These are phyloP conservation scores for Drosophila putrida DNA, from an alignment of 2,888 invertebrate genomes.

Conservation along the genomic window DNA sequence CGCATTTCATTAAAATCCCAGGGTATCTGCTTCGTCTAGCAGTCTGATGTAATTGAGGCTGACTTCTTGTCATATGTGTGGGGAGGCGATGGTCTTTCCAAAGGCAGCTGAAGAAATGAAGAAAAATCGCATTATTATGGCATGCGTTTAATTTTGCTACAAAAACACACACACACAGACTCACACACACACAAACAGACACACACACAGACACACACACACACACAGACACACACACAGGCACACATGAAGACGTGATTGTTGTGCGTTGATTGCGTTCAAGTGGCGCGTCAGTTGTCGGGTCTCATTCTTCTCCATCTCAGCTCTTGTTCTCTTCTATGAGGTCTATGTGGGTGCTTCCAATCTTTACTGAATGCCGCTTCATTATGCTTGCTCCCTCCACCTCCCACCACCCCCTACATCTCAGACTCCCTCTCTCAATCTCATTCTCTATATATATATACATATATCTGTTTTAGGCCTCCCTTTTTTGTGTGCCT, in stretches of 20 bases:
- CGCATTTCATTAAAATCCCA: neutral
- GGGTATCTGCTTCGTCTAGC: slow-evolving; percentile 12
- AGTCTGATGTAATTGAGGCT: neutral
- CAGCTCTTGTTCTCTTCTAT: neutral
- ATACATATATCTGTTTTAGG: neutral
- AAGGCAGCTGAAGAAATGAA: slow-evolving; percentile 48
- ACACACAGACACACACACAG: slow-evolving; percentile 10
- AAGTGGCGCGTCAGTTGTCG: slow-evolving; percentile 47
- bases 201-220: slow-evolving; percentile 7
- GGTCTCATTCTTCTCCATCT: neutral
- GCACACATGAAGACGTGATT: slow-evolving; percentile 43
- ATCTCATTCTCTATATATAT: too few species aligned
- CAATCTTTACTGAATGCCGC: slow-evolving; percentile 47
- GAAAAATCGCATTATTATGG: slow-evolving; percentile 78
- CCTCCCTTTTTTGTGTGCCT: slow-evolving; percentile 13
- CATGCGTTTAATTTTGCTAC: slow-evolving; percentile 76
- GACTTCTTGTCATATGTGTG: slow-evolving; percentile 27
- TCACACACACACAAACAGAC: slow-evolving; percentile 6
- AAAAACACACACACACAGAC: slow-evolving; percentile 30
- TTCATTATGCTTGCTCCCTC: slow-evolving; percentile 52
- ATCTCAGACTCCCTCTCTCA: neutral
- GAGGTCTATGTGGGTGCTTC: slow-evolving; percentile 26
- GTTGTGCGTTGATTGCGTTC: slow-evolving; percentile 65
- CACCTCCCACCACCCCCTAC: neutral
- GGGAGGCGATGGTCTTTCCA: slow-evolving; percentile 21